A percentile compares a stretch with the other conserved stretches of the same genome.
These are phyloP conservation scores for Turnix velox DNA, from an alignment of 2,113 vertebrate species.

Conservation along the genomic window DNA sequence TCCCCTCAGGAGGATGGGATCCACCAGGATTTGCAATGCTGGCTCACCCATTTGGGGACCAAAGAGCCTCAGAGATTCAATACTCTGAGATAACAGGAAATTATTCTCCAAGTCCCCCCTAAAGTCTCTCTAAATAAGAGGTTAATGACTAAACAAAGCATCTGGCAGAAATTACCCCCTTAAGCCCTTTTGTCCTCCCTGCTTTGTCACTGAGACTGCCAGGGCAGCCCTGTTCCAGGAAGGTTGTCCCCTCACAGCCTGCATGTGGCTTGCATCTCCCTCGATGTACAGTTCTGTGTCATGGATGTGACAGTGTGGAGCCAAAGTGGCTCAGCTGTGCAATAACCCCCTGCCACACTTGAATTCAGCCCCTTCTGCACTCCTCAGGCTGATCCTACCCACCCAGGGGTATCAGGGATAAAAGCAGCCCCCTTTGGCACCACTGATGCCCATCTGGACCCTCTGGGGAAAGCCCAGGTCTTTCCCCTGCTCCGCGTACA, in stretches of 20 bases:
- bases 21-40: background rate
- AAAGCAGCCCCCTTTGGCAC: background rate
- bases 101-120: background rate
- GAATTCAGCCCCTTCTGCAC: background rate
- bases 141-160: background rate
- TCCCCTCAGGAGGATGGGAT: background rate
- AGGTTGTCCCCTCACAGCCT: background rate
- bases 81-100: background rate
- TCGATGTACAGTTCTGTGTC: accelerated
- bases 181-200: background rate
- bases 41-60: background rate
- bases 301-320: accelerated
- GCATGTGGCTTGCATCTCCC: background rate
- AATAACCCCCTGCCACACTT: background rate
- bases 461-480: background rate
- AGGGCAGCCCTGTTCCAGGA: background rate
- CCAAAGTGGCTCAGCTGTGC: background rate
- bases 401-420: accelerated
- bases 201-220: accelerated
- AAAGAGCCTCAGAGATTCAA: background rate
- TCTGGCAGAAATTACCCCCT: background rate
- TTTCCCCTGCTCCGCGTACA: background rate
- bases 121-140: background rate
- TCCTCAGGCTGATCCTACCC: background rate
- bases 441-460: background rate